Base-by-base conservation (phyloP, 92 coral and sea anemone genomes). In the Zoanthus sociatus region DNA sequence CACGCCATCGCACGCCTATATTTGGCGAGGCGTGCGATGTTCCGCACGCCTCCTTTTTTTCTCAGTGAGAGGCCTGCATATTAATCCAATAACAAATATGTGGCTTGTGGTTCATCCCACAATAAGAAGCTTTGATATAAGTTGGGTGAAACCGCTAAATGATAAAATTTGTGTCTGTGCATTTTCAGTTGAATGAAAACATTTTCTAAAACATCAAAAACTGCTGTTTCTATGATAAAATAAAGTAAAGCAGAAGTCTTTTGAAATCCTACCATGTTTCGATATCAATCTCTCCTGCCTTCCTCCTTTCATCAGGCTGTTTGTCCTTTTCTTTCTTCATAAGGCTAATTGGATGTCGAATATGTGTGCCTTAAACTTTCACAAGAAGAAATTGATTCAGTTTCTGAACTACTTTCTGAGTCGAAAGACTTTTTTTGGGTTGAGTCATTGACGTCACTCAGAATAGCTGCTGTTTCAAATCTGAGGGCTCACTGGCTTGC, bases 271-370 rank as follows among this genome's bases (percentile, higher is more conserved):
- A 81, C 90, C 87, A 71, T 56, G 84, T 81, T 16, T 48, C 20
- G 71, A 81, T 60, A 71, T 79, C 87, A 32, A 55, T 67, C 51
- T 88, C 87, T 46, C 87, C 90, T 2, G 86, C 48, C 71, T 64
- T 78, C 58, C 81, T 82, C 79, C 68, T 78, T 63, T 78, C 71
- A 42, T 71, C 54, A 48, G 11, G 48, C 58, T 32, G 72, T 71
- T 88, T 87, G 61, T 58, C 56, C 31, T 88, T 87, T 16, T 56
- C 64, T 56, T 56, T 88, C 90, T 17, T 88, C 90, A 42, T 88
- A 88, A 21, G 86, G 78, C 5, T 46, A 75, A 75, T 46, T 18
- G 21, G 56, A 48, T 10, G 79, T 56, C 64, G 64, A 13, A 13
- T 56, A 13, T 9, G 13, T 16, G 64, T 16, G 13, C 13, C 64